Evolutionary conservation across 2,797 vertebrate species (phyloP), one percentile per base, ranked within the genome.

Genomic region (Loris lydekkerianus): DNA sequence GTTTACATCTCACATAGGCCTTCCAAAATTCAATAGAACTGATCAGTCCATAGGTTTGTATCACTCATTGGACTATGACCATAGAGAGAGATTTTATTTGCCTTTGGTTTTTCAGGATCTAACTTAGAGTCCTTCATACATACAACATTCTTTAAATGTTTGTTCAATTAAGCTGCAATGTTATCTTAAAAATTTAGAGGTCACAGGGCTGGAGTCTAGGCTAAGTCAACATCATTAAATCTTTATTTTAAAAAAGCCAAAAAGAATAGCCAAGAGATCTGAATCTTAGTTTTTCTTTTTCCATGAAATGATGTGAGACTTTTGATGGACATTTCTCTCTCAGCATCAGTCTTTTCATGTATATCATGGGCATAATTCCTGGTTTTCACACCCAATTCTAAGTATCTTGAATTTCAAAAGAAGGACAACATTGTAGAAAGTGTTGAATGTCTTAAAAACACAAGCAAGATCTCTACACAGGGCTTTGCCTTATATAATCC

Each of bases 131-230:
- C 17, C 14, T 86, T 82, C 49, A 65, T 5, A 61, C 13, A 37
- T 29, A 81, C 61, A 77, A 60, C 72, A 56, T 56, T 60, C 34
- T 58, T 73, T 85, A 58, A 94, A 69, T 73, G 27, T 95, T 93
- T 77, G 18, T 69, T 83, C n/a, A 83, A 13, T 70, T 91, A 91
- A 84, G 29, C 56, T 72, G n/a, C 61, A 37, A 81, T 49, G 11
- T 70, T 8, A 34, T 40, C 70, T 81, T 83, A 89, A 58, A 76
- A 78, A 91, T 46, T 3, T 63, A 72, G 63, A 78, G 43, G 53
- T 75, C 76, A 56, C 17, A 78, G 46, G 23, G 17, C 11, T 60
- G 17, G 43, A 25, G 1, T 34, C 40, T 72, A 7, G 43, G 53
- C 9, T 85, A 72, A 75, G 10, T 69, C 27, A 86, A 53, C 56